These are phyloP conservation scores for Berghia stephanieae DNA, from an alignment of 1,140 invertebrate genomes.

Conservation along the genomic window DNA sequence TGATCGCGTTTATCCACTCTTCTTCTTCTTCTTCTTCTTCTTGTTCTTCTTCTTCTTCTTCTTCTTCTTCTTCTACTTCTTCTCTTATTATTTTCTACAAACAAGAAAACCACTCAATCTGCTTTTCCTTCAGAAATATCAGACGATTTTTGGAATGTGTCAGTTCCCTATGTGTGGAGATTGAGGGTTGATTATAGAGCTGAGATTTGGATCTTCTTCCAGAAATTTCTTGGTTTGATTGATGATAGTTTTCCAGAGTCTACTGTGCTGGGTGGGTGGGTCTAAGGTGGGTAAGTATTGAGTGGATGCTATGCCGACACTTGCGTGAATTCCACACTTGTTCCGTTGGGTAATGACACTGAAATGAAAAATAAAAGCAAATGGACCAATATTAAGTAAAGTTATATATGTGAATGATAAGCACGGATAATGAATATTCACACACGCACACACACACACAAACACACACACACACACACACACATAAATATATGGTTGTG, in stretches of 20 bases:
- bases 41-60: slow-evolving; percentile 8
- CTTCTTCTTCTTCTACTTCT: slow-evolving; percentile 1
- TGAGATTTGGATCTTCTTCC: too few species aligned
- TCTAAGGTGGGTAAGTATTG: too few species aligned
- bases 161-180: too few species aligned
- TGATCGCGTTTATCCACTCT: neutral
- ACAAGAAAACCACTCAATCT: neutral
- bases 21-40: slow-evolving; percentile 17
- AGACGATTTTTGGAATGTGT: too few species aligned
- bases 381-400: too few species aligned
- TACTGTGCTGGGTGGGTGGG: too few species aligned
- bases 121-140: neutral
- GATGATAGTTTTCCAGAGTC: neutral
- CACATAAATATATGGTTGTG: neutral
- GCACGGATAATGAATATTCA: neutral
- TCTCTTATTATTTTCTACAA: neutral
- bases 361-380: too few species aligned
- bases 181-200: too few species aligned
- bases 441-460: neutral
- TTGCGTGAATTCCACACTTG: too few species aligned
- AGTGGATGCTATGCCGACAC: too few species aligned
- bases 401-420: too few species aligned
- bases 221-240: neutral
- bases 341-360: too few species aligned
- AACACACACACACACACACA: slow-evolving; percentile 8